A percentile compares a stretch with the other conserved stretches of the same genome.
phyloP scores from a whole-genome alignment of 2,888 invertebrate species.

The Gerris lacustris region DNA sequence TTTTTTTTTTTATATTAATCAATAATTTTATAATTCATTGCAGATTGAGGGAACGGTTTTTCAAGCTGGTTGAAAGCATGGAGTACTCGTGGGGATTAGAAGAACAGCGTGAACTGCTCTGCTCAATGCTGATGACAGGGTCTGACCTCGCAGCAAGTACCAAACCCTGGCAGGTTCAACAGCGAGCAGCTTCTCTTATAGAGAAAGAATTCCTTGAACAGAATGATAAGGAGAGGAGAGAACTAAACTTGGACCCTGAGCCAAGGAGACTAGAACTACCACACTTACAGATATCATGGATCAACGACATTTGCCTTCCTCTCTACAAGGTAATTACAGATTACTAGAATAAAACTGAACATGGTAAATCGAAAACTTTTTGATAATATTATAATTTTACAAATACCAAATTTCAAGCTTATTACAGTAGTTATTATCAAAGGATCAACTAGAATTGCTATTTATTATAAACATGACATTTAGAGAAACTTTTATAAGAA shows the following conservation, averaged over 20 bases:
- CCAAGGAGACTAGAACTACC: slow-evolving; percentile 46
- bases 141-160: slow-evolving; percentile 47
- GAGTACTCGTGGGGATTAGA: slow-evolving; percentile 38
- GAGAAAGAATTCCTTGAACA: slow-evolving; percentile 44
- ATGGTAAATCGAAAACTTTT: too few relatives aligned
- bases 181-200: slow-evolving; percentile 42
- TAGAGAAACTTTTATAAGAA: too few relatives aligned
- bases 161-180: slow-evolving; percentile 47
- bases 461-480: too few relatives aligned
- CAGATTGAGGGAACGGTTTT: slow-evolving; percentile 37
- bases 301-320: slow-evolving; percentile 39
- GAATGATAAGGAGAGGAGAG: slow-evolving; percentile 42
- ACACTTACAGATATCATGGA: slow-evolving; percentile 42
- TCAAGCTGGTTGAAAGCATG: slow-evolving; percentile 38
- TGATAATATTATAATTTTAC: too few relatives aligned
- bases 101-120: slow-evolving; percentile 38
- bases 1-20: too few relatives aligned
- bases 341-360: too few relatives aligned
- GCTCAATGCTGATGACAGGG: slow-evolving; percentile 46
- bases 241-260: slow-evolving; percentile 42
- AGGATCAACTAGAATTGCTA: too few relatives aligned
- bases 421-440: too few relatives aligned
- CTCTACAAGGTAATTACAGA: slow-evolving; percentile 38
- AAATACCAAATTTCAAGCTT: too few relatives aligned
- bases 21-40: background rate